Evolutionary conservation across 2,888 invertebrate species (phyloP), one percentile per base, ranked within the genome.

Genomic region (Cheilosia soror): DNA sequence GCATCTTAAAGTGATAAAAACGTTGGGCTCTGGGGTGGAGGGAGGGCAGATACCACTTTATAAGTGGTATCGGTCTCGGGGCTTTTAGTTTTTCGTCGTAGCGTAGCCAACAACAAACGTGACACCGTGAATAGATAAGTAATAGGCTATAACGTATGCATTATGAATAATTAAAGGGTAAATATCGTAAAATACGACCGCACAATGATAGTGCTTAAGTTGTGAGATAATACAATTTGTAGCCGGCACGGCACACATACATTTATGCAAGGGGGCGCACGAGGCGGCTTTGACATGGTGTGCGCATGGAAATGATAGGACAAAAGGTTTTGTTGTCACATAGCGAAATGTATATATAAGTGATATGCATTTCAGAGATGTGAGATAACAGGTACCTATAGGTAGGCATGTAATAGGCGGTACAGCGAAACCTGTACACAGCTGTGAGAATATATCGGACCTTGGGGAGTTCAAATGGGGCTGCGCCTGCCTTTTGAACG

Each of bases 121-220:
- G 79, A 75, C 79, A 79, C 65, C 69, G 69, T 63, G 53, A 73
- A 79, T 75, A 85, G 71, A 75, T 85, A 80, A 76, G 76, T 81
- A 57, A 80, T 72, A 76, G 76, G 25, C 71, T 66, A 66, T 62
- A 80, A 55, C 37, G 62, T 51, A 75, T 40, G 31, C 55, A 80
- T 85, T 72, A 80, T 80, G 76, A 85, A 85, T 85, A 85, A 85
- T 85, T 80, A 71, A 71, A 66, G 76, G 55, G 76, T 79, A 75
- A 65, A 65, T 80, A 71, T 66, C 51, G 63, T 58, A 69, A 69
- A 63, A 63, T 58, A 53, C 69, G 63, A 42, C 63, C 65, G 58
- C 66, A 49, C 75, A 69, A 78, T 72, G 62, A 68, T 69, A 79
- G 75, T 71, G 47, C 49, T 71, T 69, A 76, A 69, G 69, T 63